Base-by-base conservation (phyloP, 2,888 invertebrate genomes). In the Diarsia mendica region DNA sequence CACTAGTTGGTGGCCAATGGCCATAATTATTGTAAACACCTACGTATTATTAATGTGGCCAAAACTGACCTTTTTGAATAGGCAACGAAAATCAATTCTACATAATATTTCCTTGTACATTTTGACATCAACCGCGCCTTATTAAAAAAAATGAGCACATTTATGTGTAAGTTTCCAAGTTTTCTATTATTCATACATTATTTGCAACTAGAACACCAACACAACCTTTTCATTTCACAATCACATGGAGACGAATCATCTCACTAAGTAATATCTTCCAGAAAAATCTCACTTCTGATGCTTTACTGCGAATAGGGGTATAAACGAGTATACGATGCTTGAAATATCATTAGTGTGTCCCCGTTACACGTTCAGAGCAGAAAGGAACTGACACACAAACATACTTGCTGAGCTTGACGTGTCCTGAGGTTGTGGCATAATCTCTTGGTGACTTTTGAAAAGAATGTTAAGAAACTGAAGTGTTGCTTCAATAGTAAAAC, bases 321-420 rank as follows among this genome's bases (percentile, higher is more conserved):
- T n/a, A n/a, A n/a, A n/a, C n/a, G n/a, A 33, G 49, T 67, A 33
- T 28, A 66, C 10, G 67, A 49, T 28, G 58, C 49, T 61, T 39
- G 46, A 67, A 66, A 77, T 77, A 66, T 81, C 60, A 81, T 80
- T 81, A 77, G 67, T 64, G 67, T 77, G 68, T 28, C 61, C 81
- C n/a, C 71, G 67, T 61, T 81, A 68, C 58, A 68, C 18, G 39
- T 53, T 67, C 48, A 33, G 23, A 67, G 80, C 48, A 64, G 64
- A 46, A 28, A 58, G 33, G 23, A 33, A 9, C 46, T 64, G 53
- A 67, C 63, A 67, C 9, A 46, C 3, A 33, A 33, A 51, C 8
- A 18, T 63, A 2, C 23, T 48, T 63, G 20, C 15, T 9, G 9
- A 28, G 23, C 4, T 60, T 48, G 23, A 23, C 20, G 9, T 65